phyloP scores from a whole-genome alignment of 2,888 invertebrate species.

The Candidula unifasciata region DNA sequence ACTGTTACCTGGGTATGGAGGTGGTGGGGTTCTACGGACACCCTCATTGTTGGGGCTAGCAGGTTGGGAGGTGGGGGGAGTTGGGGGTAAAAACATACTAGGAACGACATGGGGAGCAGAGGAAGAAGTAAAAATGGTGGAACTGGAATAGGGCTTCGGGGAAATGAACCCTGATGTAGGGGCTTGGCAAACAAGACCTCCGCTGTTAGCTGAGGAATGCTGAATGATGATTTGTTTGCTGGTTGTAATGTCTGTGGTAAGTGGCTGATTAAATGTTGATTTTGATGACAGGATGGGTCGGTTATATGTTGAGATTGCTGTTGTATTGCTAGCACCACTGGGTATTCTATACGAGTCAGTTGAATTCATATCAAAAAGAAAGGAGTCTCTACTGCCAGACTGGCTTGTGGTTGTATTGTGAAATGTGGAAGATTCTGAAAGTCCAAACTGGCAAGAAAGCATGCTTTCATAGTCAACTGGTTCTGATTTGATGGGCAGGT shows the following conservation, averaged over 20 bases:
- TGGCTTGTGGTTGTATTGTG: background rate
- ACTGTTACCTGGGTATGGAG: conserved; percentile 69
- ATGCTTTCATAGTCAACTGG: conserved; percentile 64
- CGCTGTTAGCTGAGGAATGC: conserved; percentile 17
- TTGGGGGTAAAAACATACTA: conserved; percentile 64
- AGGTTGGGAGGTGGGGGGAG: conserved; percentile 73
- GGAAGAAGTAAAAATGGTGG: conserved; percentile 24
- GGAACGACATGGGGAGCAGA: conserved; percentile 61
- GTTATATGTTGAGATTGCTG: conserved; percentile 10
- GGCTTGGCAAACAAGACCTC: conserved; percentile 16
- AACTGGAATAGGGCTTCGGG: conserved; percentile 30
- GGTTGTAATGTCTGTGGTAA: conserved; percentile 11
- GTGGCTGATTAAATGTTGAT: conserved; percentile 37
- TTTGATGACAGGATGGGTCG: background rate
- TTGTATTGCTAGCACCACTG: background rate
- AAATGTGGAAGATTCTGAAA: background rate
- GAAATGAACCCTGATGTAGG: conserved; percentile 14
- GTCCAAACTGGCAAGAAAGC: conserved; percentile 67
- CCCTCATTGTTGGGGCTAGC: conserved; percentile 69
- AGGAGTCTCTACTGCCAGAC: conserved; percentile 31
- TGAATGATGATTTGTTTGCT: conserved; percentile 34
- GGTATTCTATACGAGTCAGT: background rate
- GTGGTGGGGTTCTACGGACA: conserved; percentile 68
- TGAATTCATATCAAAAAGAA: background rate
- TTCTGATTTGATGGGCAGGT: conserved; percentile 61